phyloP scores from a whole-genome alignment of 1,140 invertebrate species.

The Aricia agestis region DNA sequence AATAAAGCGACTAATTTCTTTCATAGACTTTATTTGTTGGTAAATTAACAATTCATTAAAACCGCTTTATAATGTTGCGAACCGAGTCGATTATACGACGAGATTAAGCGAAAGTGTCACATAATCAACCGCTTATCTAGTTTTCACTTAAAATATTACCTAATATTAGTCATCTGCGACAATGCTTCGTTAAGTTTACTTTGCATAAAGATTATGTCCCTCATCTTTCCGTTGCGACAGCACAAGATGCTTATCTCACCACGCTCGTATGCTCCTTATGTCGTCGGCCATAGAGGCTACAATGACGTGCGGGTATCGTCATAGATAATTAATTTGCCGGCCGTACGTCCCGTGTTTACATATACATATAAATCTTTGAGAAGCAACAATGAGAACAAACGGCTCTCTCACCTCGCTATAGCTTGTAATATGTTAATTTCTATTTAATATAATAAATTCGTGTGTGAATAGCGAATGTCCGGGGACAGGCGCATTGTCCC shows the following conservation, averaged over 20 bases:
- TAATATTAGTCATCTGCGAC: slow-evolving; percentile 39
- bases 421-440: slow-evolving; percentile 71
- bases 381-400: slow-evolving; percentile 54
- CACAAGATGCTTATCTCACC: not conserved
- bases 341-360: slow-evolving; percentile 43
- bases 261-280: not conserved
- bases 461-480: slow-evolving; percentile 53
- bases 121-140: slow-evolving; percentile 45
- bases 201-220: slow-evolving; percentile 28
- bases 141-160: slow-evolving; percentile 40
- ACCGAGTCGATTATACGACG: slow-evolving; percentile 19
- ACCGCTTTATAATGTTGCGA: not conserved
- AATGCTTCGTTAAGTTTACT: slow-evolving; percentile 54
- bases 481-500: slow-evolving; percentile 47
- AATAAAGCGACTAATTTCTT: slow-evolving; percentile 1
- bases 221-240: slow-evolving; percentile 5
- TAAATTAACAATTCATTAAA: slow-evolving; percentile 4
- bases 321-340: slow-evolving; percentile 14
- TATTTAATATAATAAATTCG: slow-evolving; percentile 70
- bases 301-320: slow-evolving; percentile 17
- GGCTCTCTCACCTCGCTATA: slow-evolving; percentile 50
- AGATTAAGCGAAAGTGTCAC: slow-evolving; percentile 34
- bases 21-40: not conserved
- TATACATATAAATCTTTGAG: slow-evolving; percentile 61
- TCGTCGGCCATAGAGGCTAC: not conserved